Evolutionary conservation across 2,797 vertebrate genomes (phyloP).

Genomic region (Poecilia wingei): DNA sequence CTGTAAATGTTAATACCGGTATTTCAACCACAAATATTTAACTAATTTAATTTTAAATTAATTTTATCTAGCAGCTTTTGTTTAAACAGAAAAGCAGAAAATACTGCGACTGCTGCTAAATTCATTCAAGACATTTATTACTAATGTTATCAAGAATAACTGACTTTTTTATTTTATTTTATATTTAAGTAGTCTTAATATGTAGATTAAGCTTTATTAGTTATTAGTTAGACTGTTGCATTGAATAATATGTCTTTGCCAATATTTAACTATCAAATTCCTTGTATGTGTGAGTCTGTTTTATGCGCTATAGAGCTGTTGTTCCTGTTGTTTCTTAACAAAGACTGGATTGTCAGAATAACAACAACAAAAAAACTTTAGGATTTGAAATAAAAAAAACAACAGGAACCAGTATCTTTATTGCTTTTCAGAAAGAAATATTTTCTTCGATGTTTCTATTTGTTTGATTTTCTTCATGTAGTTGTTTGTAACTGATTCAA

Average conservation of each 20-base stretch:
- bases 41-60: too few relatives aligned
- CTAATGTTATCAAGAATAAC: not conserved
- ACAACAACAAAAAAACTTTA: not conserved
- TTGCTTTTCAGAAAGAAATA: not conserved
- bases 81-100: not conserved
- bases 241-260: not conserved
- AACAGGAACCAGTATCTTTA: not conserved
- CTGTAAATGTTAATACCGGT: not conserved
- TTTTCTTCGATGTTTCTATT: not conserved
- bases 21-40: not conserved
- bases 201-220: too few relatives aligned
- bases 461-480: not conserved
- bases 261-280: not conserved
- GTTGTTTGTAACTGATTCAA: not conserved
- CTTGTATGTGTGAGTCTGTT: not conserved
- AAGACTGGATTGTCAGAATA: not conserved
- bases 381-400: not conserved
- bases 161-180: not conserved
- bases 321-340: not conserved
- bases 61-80: not conserved
- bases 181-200: not conserved
- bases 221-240: too few relatives aligned
- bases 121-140: not conserved
- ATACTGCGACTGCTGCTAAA: not conserved
- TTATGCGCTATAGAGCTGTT: not conserved